Evolutionary conservation across 2,113 vertebrate species (phyloP).

Genomic region (Pterocles orientalis): DNA sequence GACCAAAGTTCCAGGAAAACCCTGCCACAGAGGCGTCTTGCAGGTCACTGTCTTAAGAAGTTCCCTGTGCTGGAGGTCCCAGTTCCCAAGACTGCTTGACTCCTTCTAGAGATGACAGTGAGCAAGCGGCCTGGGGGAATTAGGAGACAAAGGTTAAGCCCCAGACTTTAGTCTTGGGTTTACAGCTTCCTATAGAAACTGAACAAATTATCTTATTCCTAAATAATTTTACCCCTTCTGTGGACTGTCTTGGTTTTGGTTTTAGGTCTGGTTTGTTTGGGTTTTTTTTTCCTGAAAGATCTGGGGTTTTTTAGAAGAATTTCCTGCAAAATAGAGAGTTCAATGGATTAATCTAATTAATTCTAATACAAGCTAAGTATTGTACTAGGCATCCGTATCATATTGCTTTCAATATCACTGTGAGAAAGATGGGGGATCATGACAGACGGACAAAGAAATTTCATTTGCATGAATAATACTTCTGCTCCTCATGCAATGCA

Average conservation of each 20-base stretch:
- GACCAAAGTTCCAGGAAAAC: slow-evolving; percentile 13
- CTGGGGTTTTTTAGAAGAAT: background rate
- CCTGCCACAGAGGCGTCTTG: background rate
- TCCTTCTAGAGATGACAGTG: background rate
- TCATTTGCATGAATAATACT: background rate
- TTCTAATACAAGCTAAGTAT: background rate
- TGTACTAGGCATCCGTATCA: background rate
- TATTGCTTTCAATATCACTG: background rate
- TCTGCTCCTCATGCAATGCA: background rate
- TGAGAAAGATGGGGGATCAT: background rate
- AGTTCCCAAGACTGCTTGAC: background rate
- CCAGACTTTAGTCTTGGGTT: background rate
- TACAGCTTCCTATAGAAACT: background rate
- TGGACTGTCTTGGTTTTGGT: background rate
- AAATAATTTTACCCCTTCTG: background rate
- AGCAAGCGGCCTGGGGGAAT: background rate
- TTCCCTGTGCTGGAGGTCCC: background rate
- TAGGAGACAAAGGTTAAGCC: background rate
- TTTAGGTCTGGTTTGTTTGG: too few relatives aligned
- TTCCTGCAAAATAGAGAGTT: background rate
- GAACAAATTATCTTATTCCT: background rate
- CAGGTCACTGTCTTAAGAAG: slow-evolving; percentile 7
- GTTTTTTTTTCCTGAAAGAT: background rate
- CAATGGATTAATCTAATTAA: background rate
- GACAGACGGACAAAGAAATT: background rate